Conservation (phyloP, 2,113 vertebrate species). For the Poecile atricapillus region DNA sequence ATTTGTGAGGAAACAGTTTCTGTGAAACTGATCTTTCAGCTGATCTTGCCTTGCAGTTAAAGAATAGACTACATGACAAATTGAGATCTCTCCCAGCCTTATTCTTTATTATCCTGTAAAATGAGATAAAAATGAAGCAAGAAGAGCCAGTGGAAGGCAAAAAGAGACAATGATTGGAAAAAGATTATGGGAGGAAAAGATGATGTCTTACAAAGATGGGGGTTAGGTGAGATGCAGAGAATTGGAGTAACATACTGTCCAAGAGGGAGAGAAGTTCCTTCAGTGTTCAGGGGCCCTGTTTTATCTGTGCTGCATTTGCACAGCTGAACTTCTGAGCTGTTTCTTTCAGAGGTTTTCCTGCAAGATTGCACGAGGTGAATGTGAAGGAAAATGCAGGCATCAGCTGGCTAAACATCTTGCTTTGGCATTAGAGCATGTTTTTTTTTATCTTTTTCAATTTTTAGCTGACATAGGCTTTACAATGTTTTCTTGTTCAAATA, state of each 20-base stretch:
- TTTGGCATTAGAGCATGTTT: neutral
- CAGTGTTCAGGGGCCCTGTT: neutral
- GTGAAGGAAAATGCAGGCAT: neutral
- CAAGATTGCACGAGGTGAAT: neutral
- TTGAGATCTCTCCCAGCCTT: neutral
- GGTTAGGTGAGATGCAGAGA: neutral
- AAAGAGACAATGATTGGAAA: neutral
- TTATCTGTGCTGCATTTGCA: neutral
- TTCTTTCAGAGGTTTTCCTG: neutral
- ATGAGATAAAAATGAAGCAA: neutral
- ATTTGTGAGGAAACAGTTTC: neutral
- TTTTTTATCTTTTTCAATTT: neutral
- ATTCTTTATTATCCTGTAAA: neutral
- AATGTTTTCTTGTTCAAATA: constrained; percentile 15
- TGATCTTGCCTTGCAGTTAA: neutral
- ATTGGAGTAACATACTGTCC: neutral
- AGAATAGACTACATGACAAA: neutral
- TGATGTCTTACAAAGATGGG: neutral
- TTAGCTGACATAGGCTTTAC: neutral
- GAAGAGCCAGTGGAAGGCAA: neutral
- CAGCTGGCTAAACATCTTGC: neutral
- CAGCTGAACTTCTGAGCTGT: neutral
- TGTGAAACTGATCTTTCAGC: neutral
- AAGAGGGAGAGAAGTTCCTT: neutral
- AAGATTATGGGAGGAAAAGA: neutral